phyloP scores from a whole-genome alignment of 2,113 vertebrate species.

The Ophiodon elongatus region DNA sequence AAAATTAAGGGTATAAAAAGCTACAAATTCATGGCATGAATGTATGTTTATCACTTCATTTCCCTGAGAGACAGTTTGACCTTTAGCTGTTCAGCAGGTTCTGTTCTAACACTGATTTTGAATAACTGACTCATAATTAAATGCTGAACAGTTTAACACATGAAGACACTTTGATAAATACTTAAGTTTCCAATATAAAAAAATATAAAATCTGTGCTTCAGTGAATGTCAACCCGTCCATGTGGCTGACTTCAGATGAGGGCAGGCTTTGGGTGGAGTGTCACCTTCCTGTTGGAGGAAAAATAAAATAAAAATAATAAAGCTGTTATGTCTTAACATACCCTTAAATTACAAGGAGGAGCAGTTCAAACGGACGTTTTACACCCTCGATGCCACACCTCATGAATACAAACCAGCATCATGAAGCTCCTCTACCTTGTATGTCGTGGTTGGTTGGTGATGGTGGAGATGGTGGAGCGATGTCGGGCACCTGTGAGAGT shows the following conservation, averaged over 20 bases:
- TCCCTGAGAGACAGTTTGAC: not conserved
- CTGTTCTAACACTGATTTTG: constrained; percentile 9
- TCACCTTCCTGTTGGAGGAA: constrained; percentile 35
- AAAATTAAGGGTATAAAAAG: not conserved
- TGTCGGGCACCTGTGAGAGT: constrained; percentile 13
- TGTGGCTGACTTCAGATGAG: not conserved
- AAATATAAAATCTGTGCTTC: not conserved
- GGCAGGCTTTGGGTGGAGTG: constrained; percentile 51
- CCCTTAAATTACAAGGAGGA: constrained; percentile 44
- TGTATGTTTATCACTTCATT: constrained; percentile 19
- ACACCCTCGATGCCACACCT: constrained; percentile 19
- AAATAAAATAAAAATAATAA: not conserved
- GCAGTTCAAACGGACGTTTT: not conserved
- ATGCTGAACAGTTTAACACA: not conserved
- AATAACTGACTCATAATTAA: not conserved
- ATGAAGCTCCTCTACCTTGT: constrained; percentile 39
- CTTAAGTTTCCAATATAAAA: not conserved
- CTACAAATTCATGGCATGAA: not conserved
- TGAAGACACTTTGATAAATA: not conserved
- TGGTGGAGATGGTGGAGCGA: not conserved
- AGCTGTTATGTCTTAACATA: constrained; percentile 23
- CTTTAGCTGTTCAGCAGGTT: not conserved
- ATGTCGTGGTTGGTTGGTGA: not conserved
- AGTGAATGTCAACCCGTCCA: not conserved
- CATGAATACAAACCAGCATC: constrained; percentile 3